A percentile compares a stretch with the other conserved stretches of the same genome.
These are phyloP conservation scores for Lepidochrysops patricia DNA, from an alignment of 2,888 invertebrate genomes.

Conservation along the genomic window DNA sequence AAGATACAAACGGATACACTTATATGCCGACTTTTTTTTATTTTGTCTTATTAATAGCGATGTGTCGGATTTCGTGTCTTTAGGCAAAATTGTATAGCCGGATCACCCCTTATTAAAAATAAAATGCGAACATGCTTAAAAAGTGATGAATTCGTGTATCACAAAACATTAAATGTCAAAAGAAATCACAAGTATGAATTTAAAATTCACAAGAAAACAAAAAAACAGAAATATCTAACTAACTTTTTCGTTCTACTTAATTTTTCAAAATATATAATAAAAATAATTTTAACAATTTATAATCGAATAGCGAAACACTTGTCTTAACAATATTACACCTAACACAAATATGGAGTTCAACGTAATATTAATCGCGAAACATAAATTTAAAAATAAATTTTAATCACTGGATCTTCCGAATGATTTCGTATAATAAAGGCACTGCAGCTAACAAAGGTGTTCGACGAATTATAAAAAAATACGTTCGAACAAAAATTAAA, in stretches of 20 bases:
- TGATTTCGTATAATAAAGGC: constrained; percentile 15
- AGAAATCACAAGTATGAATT: constrained; percentile 76
- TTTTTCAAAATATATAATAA: constrained; percentile 32
- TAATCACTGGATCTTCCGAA: constrained; percentile 13
- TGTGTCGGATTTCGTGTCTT: constrained; percentile 5
- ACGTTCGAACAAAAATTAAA: neutral
- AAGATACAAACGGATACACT: constrained; percentile 42
- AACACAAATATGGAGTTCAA: constrained; percentile 28
- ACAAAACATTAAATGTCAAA: constrained; percentile 74
- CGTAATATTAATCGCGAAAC: constrained; percentile 18
- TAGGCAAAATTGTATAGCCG: neutral
- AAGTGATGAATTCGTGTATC: constrained; percentile 69
- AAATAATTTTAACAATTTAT: constrained; percentile 37
- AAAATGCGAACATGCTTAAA: constrained; percentile 45
- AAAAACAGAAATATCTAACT: constrained; percentile 53
- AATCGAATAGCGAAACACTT: constrained; percentile 32
- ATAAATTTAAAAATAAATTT: constrained; percentile 11
- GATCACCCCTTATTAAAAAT: constrained; percentile 43
- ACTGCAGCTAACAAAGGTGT: constrained; percentile 14
- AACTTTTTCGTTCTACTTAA: constrained; percentile 31
- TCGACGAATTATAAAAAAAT: neutral
- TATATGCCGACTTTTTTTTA: constrained; percentile 46
- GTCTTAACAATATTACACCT: constrained; percentile 32
- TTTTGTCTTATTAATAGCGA: constrained; percentile 44
- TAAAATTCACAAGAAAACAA: constrained; percentile 68